Percentiles rank a stretch among this genome's conserved stretches.
Evolutionary conservation across 2,797 vertebrate species (phyloP).

Genomic region (Huso huso): DNA sequence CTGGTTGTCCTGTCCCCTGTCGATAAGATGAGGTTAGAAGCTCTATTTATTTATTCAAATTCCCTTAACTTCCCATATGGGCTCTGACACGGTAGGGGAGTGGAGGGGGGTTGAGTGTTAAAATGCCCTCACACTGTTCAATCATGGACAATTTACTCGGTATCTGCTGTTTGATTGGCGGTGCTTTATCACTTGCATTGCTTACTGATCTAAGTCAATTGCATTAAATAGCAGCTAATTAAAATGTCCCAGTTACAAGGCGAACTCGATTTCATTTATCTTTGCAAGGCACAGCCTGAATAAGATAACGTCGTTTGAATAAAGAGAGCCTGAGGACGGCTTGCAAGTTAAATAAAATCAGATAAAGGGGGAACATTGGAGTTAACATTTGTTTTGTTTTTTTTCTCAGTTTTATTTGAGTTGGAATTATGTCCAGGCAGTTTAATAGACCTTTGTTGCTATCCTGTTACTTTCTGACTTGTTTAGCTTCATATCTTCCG

Average conservation of each 20-base stretch:
- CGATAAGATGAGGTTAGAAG: too few relatives aligned
- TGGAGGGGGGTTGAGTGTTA: too few relatives aligned
- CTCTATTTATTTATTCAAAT: too few relatives aligned
- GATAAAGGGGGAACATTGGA: constrained; percentile 2
- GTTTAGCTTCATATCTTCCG: neutral
- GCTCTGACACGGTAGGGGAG: too few relatives aligned
- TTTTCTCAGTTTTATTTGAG: too few relatives aligned
- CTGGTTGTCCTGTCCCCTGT: too few relatives aligned
- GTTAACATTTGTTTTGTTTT: too few relatives aligned
- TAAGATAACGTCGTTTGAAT: constrained; percentile 10
- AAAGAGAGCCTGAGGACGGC: constrained; percentile 10
- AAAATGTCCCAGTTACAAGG: constrained; percentile 57
- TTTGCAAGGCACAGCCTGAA: constrained; percentile 29
- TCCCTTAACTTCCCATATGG: too few relatives aligned
- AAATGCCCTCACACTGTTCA: too few relatives aligned
- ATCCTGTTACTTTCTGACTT: too few relatives aligned
- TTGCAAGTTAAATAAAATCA: constrained; percentile 17
- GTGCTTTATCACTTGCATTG: constrained; percentile 54
- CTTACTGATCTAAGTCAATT: constrained; percentile 49
- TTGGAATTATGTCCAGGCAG: too few relatives aligned
- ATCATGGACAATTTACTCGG: neutral
- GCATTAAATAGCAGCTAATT: constrained; percentile 68
- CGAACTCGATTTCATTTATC: constrained; percentile 44
- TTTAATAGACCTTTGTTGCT: too few relatives aligned
- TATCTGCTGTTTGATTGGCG: constrained; percentile 41